Evolutionary conservation across 2,797 vertebrate genomes (phyloP).

Genomic region (Halcyon leucocephala): DNA sequence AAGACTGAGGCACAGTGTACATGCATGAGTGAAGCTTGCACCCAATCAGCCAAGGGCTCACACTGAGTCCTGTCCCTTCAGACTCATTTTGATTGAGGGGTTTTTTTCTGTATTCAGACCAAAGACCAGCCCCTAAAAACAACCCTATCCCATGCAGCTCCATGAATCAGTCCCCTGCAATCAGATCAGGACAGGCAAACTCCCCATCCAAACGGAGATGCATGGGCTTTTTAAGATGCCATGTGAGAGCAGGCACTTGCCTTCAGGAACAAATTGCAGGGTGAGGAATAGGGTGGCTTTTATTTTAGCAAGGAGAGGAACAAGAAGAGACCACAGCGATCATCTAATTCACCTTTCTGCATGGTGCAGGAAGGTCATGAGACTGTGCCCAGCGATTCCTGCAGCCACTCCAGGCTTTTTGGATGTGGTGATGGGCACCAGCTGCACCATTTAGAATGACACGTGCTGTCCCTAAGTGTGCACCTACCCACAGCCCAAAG

Average conservation of each 20-base stretch:
- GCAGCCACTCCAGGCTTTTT: not conserved
- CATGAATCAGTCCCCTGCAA: not conserved
- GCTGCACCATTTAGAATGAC: not conserved
- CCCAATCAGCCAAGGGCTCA: not conserved
- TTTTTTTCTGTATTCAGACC: not conserved
- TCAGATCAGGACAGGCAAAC: constrained; percentile 38
- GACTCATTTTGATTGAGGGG: not conserved
- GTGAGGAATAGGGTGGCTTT: not conserved
- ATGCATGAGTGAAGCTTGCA: not conserved
- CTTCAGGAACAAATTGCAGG: not conserved
- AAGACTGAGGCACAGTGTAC: not conserved
- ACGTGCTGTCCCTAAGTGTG: not conserved
- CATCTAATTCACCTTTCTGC: not conserved
- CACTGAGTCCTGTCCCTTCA: not conserved
- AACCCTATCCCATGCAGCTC: not conserved
- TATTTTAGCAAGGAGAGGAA: constrained; percentile 29
- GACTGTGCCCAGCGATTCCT: not conserved
- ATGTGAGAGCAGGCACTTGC: constrained; percentile 26
- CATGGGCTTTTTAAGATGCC: not conserved
- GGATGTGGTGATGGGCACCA: not conserved
- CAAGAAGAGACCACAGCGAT: not conserved
- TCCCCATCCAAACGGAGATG: not conserved
- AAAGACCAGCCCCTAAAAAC: not conserved
- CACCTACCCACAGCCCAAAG: not conserved
- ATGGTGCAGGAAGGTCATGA: not conserved